Evolutionary conservation across 1,140 invertebrate genomes (phyloP), one percentile per base, ranked within the genome.

Genomic region (Glossosoma conforme): DNA sequence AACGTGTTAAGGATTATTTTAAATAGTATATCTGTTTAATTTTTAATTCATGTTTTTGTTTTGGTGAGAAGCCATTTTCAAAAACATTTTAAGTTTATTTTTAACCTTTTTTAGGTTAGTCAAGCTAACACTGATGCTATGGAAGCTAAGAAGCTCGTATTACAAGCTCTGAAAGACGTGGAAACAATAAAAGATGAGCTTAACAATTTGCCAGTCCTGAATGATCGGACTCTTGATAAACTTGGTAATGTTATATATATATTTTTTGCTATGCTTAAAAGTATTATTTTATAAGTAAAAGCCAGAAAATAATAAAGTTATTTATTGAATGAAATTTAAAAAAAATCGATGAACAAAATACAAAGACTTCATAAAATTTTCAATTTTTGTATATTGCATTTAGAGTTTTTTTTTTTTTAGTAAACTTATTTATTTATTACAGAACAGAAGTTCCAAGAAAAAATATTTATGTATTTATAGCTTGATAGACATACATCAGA

Each of bases 111-210:
- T 56, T 77, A 91, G 80, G 92, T 95, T 11, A 89, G 89, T 24
- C 82, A 91, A 75, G 91, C 92, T 1, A 91, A 91, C 65, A 87
- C 80, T 13, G 85, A 86, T 51, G 87, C 91, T 0, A 70, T 78
- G 35, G 80, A 87, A 57, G 89, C 90, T 0, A 81, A 83, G 25
- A 81, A 84, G 49, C 86, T 89, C 73, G 90, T 96, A 0, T 72
- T 82, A 8, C 86, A 89, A 62, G 87, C 92, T 6, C 67, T 93
- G 15, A 74, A 78, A 6, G 85, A 90, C 41, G 79, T 97, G 2
- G 78, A 86, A 37, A 80, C 83, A 40, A 96, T 97, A 45, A 80
- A 87, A 53, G 78, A 83, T 24, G 84, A 92, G 55, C 71, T 97
- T 2, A 77, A 85, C 52, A 88, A 87, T 61, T 67, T 93, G 1